These are phyloP conservation scores for Synergus umbraculus DNA, from an alignment of 2,888 invertebrate genomes.

Conservation along the genomic window DNA sequence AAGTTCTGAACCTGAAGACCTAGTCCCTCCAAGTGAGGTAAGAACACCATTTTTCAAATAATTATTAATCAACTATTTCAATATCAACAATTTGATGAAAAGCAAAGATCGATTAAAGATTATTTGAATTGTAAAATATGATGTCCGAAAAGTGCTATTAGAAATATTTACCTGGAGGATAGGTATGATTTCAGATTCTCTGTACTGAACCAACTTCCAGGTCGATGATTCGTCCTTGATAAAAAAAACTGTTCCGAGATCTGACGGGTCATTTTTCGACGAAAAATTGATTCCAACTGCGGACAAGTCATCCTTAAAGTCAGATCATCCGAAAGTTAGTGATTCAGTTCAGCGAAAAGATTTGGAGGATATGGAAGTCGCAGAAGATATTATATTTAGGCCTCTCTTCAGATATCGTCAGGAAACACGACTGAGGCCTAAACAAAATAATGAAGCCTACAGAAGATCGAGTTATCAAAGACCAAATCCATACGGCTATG, in stretches of 20 bases:
- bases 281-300: neutral
- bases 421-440: slow-evolving; percentile 57
- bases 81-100: too few relatives aligned
- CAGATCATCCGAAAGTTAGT: slow-evolving; percentile 14
- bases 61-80: too few relatives aligned
- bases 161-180: slow-evolving; percentile 2
- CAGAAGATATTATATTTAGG: slow-evolving; percentile 73
- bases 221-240: neutral
- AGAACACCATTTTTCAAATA: neutral
- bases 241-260: neutral
- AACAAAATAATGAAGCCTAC: slow-evolving; percentile 48
- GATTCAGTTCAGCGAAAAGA: slow-evolving; percentile 37
- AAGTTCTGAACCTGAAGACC: slow-evolving; percentile 28
- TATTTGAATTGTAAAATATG: too few relatives aligned
- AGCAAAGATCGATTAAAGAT: too few relatives aligned
- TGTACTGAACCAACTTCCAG: slow-evolving; percentile 11
- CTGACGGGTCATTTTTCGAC: neutral
- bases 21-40: slow-evolving; percentile 39
- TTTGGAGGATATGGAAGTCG: slow-evolving; percentile 67
- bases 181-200: slow-evolving; percentile 31
- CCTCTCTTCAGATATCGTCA: slow-evolving; percentile 72
- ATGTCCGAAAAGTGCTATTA: neutral
- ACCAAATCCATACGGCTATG: slow-evolving; percentile 53
- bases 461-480: slow-evolving; percentile 56
- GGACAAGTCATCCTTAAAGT: neutral